Conservation (phyloP, 2,113 vertebrate species). For the Acinonyx jubatus region DNA sequence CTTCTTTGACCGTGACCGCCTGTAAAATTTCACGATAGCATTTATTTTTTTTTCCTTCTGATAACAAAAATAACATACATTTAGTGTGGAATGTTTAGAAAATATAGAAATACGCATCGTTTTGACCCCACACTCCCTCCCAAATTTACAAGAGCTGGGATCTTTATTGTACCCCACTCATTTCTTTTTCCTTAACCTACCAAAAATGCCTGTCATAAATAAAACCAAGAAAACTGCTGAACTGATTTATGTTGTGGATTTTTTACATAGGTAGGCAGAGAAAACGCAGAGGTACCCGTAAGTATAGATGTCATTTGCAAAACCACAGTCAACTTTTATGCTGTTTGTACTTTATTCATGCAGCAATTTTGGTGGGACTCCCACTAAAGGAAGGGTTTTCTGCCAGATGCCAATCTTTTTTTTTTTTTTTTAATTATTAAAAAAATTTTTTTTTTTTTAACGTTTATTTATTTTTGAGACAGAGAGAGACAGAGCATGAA, state of each 20-base stretch:
- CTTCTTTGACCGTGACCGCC: constrained; percentile 97
- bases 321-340: background rate
- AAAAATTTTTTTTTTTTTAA: no score
- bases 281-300: background rate
- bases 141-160: background rate
- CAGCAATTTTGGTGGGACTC: background rate
- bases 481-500: no score
- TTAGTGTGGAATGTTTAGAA: background rate
- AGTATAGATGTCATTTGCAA: background rate
- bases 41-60: background rate
- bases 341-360: background rate
- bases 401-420: background rate
- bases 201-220: background rate
- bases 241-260: background rate
- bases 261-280: background rate
- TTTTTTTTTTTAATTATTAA: no score
- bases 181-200: background rate
- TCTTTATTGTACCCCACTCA: background rate
- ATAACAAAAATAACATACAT: background rate
- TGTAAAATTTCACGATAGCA: constrained; percentile 71
- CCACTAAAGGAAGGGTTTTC: background rate
- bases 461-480: no score
- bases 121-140: background rate
- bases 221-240: background rate
- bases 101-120: background rate